Percentiles rank a stretch among this genome's conserved stretches.
phyloP scores from a whole-genome alignment of 2,888 invertebrate genomes.

The Thelaira solivaga region DNA sequence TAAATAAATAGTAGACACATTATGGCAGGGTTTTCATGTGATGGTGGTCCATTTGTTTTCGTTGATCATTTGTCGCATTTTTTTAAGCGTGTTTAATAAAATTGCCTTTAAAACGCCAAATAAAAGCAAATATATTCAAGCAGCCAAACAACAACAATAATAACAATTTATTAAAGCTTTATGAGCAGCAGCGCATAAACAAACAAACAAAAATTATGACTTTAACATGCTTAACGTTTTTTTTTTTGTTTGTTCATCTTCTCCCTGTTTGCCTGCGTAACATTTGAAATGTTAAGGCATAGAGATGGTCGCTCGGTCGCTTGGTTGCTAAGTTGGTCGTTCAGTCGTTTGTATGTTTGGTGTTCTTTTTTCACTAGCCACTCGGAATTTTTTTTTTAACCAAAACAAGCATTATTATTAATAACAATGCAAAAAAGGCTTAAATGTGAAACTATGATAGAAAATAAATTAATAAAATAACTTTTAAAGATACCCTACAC shows the following conservation, averaged over 20 bases:
- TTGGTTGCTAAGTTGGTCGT: conserved; percentile 30
- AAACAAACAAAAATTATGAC: conserved; percentile 36
- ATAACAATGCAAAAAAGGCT: conserved; percentile 44
- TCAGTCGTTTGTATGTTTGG: conserved; percentile 12
- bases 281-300: conserved; percentile 42
- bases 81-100: conserved; percentile 56
- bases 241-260: background rate
- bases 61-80: conserved; percentile 61
- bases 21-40: conserved; percentile 38
- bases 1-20: conserved; percentile 24
- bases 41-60: conserved; percentile 62
- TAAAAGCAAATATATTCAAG: conserved; percentile 40
- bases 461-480: background rate
- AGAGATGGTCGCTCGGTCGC: conserved; percentile 33
- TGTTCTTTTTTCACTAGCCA: background rate
- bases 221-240: conserved; percentile 44
- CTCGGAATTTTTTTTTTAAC: background rate
- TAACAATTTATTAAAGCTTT: conserved; percentile 59
- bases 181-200: conserved; percentile 23
- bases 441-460: conserved; percentile 38
- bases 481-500: background rate
- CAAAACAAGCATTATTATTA: conserved; percentile 50
- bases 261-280: conserved; percentile 45
- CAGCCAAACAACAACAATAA: conserved; percentile 42
- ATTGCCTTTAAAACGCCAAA: conserved; percentile 51